A percentile compares a stretch with the other conserved stretches of the same genome.
Evolutionary conservation across 35 echinoderm and acorn worm genomes (phyloP).

Genomic region (Hemicentrotus pulcherrimus): DNA sequence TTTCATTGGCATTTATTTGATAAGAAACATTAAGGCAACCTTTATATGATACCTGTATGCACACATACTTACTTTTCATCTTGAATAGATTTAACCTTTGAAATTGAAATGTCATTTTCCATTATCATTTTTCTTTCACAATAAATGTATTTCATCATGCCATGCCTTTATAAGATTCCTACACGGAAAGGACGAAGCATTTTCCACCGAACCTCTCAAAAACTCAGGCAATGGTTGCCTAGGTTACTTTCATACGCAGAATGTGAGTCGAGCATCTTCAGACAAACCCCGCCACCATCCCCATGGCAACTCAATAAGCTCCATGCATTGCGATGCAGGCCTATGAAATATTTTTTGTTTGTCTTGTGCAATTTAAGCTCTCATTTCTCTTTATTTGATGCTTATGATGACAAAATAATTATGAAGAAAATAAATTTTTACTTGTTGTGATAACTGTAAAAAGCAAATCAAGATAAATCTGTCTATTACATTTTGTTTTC

Average conservation of each 20-base stretch:
- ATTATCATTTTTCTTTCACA: too few species aligned
- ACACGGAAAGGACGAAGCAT: conserved; percentile 91
- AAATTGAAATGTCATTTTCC: too few species aligned
- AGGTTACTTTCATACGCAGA: conserved; percentile 93
- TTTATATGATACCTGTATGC: too few species aligned
- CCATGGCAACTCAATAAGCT: neutral
- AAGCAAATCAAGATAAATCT: too few species aligned
- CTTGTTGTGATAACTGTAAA: too few species aligned
- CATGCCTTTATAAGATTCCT: conserved; percentile 67
- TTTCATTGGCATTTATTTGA: too few species aligned
- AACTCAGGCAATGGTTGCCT: conserved; percentile 75
- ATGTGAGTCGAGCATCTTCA: conserved; percentile 80
- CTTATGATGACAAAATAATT: too few species aligned
- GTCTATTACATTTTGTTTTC: too few species aligned
- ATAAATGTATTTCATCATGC: neutral
- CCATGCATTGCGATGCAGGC: neutral
- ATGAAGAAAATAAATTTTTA: too few species aligned
- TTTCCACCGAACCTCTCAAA: conserved; percentile 96
- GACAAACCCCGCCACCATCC: neutral
- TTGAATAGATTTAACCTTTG: too few species aligned
- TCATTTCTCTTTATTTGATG: neutral
- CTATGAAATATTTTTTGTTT: conserved; percentile 1
- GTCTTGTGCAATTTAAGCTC: neutral
- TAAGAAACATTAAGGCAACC: too few species aligned
- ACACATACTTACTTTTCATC: too few species aligned